phyloP scores from a whole-genome alignment of 1,140 invertebrate genomes.

The Pseudomyrmex dendroicus region DNA sequence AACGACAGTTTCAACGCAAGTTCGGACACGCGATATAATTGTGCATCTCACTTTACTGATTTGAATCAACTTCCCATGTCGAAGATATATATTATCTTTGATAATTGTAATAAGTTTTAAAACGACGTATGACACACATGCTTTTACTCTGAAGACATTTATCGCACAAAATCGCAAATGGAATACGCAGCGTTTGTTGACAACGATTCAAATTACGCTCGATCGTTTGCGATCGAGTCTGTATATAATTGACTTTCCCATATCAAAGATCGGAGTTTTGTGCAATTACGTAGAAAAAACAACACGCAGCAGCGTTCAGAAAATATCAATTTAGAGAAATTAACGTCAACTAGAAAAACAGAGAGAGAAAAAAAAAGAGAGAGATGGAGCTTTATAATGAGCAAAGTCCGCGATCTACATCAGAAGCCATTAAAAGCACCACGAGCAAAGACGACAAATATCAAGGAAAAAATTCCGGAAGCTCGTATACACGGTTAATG shows the following conservation, averaged over 20 bases:
- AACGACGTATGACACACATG: not conserved
- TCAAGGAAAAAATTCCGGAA: not conserved
- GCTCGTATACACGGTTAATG: not conserved
- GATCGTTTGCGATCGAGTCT: slow-evolving; percentile 43
- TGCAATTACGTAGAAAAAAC: slow-evolving; percentile 14
- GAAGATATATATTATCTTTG: not conserved
- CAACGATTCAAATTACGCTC: slow-evolving; percentile 16
- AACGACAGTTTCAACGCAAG: not conserved
- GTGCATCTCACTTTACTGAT: not conserved
- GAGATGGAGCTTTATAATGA: not conserved
- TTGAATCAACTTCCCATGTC: not conserved
- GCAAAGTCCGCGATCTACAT: not conserved
- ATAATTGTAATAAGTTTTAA: not conserved
- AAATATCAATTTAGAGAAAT: slow-evolving; percentile 12
- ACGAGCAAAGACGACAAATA: not conserved
- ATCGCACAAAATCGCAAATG: slow-evolving; percentile 41
- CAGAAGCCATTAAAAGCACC: not conserved
- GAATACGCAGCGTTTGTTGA: slow-evolving; percentile 26
- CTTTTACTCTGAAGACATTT: not conserved
- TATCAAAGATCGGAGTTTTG: not conserved
- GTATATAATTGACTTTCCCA: slow-evolving; percentile 54
- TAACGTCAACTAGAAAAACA: not conserved
- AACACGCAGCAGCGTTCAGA: not conserved
- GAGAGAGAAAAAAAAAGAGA: not conserved
- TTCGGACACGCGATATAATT: not conserved